phyloP scores from a whole-genome alignment of 2,888 invertebrate species.

The Cepaea hortensis region DNA sequence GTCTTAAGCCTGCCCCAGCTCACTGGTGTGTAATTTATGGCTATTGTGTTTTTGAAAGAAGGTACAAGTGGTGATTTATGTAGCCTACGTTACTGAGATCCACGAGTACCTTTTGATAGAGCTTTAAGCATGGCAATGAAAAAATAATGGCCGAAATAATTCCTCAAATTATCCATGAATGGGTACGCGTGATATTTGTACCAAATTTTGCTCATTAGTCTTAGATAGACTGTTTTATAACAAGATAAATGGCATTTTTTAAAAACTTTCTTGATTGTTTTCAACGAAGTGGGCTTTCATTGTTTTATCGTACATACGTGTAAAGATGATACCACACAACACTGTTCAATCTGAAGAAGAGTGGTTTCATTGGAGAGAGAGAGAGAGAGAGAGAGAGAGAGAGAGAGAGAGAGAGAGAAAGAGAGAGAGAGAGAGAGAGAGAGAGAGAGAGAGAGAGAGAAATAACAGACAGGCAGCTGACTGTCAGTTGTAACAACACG shows the following conservation, averaged over 20 bases:
- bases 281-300: constrained; percentile 17
- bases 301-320: not conserved
- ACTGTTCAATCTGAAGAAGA: not conserved
- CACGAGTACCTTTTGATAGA: no score
- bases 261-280: not conserved
- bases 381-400: not conserved
- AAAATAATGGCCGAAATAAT: no score
- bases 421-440: not conserved
- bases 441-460: constrained; percentile 1
- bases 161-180: no score
- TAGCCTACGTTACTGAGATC: no score
- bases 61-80: no score
- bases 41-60: no score
- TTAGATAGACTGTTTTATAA: constrained; percentile 10
- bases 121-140: no score
- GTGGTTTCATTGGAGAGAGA: no score
- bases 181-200: not conserved
- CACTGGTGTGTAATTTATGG: no score
- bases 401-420: not conserved
- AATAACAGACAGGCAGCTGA: not conserved
- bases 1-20: no score
- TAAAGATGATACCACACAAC: not conserved
- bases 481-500: not conserved
- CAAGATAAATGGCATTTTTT: constrained; percentile 1
- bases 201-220: not conserved